phyloP scores from a whole-genome alignment of 2,888 invertebrate genomes.

The Idaea straminata region DNA sequence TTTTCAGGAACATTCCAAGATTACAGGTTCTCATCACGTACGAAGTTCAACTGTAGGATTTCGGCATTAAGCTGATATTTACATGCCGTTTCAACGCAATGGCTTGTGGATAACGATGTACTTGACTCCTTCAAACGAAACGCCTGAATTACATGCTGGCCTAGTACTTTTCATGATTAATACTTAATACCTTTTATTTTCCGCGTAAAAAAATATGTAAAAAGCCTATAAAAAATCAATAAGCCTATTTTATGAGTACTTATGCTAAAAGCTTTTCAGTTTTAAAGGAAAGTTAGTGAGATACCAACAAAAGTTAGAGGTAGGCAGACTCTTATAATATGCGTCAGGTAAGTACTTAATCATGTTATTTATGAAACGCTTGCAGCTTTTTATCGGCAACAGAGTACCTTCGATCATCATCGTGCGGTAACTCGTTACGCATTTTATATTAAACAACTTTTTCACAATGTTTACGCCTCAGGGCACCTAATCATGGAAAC shows the following conservation, averaged over 20 bases:
- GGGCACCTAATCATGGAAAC: constrained; percentile 9
- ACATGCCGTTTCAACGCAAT: constrained; percentile 38
- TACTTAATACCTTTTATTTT: neutral
- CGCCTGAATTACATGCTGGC: neutral
- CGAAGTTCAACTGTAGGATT: constrained; percentile 20
- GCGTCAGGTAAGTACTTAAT: neutral
- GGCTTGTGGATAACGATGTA: constrained; percentile 20
- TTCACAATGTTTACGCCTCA: constrained; percentile 22
- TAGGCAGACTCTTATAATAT: neutral
- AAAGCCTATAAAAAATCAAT: neutral
- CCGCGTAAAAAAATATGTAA: neutral
- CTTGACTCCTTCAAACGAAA: neutral
- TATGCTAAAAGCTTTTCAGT: neutral
- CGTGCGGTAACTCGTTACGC: constrained; percentile 24
- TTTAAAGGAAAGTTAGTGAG: neutral
- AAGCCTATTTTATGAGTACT: neutral
- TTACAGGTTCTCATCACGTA: constrained; percentile 1
- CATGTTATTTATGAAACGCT: neutral
- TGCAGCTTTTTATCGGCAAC: constrained; percentile 8
- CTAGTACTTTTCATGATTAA: neutral
- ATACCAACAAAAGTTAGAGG: neutral
- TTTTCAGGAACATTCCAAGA: neutral
- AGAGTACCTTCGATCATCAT: constrained; percentile 37
- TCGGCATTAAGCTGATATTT: constrained; percentile 41
- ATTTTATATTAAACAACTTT: constrained; percentile 30